phyloP scores from a whole-genome alignment of 2,888 invertebrate genomes.

The Keiferia lycopersicella region DNA sequence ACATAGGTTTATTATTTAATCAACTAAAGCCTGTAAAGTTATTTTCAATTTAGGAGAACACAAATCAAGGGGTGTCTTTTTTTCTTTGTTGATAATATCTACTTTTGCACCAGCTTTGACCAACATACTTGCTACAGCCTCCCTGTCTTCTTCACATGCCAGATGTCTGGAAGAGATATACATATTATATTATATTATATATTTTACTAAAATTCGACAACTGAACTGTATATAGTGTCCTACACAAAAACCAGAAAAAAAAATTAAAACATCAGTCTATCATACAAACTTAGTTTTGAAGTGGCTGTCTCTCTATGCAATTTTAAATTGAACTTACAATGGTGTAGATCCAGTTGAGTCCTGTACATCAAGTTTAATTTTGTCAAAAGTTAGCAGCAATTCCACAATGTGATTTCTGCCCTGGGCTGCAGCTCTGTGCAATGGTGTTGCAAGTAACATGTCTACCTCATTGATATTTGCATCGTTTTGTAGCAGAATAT shows the following conservation, averaged over 20 bases:
- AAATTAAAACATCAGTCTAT: too few species aligned
- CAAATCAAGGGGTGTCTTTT: constrained; percentile 84
- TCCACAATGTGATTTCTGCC: constrained; percentile 86
- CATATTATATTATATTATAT: constrained; percentile 3
- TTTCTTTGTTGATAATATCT: constrained; percentile 83
- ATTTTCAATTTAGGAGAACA: constrained; percentile 63
- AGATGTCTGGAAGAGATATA: constrained; percentile 81
- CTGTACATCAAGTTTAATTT: constrained; percentile 78
- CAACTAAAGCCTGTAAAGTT: constrained; percentile 20
- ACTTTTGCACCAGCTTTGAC: constrained; percentile 84
- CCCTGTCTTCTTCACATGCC: constrained; percentile 90
- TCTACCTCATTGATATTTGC: constrained; percentile 87
- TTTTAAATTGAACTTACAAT: constrained; percentile 77
- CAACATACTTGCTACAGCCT: constrained; percentile 84
- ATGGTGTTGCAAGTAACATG: constrained; percentile 85
- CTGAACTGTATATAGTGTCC: too few species aligned
- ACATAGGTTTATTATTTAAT: constrained; percentile 19
- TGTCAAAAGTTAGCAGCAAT: constrained; percentile 81
- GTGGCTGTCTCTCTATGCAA: too few species aligned
- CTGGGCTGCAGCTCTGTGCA: constrained; percentile 90
- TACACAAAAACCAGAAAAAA: too few species aligned
- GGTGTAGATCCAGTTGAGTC: constrained; percentile 90
- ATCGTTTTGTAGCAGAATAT: constrained; percentile 83
- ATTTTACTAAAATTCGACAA: too few species aligned
- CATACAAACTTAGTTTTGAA: too few species aligned